Evolutionary conservation across 2,888 invertebrate genomes (phyloP).

Genomic region (Pollenia amentaria): DNA sequence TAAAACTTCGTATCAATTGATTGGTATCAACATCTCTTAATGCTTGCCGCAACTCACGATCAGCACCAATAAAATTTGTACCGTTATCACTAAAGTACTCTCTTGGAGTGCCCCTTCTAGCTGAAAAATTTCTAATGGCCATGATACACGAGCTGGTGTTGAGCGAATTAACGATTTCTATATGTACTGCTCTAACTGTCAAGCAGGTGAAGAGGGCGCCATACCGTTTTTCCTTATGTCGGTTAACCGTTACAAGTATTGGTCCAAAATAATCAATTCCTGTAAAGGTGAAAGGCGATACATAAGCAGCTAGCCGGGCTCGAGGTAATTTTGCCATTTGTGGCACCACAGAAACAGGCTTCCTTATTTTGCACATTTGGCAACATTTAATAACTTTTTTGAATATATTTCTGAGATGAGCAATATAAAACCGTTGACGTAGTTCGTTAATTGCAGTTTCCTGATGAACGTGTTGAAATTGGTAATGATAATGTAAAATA

Average conservation of each 20-base stretch:
- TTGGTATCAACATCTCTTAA: conserved; percentile 14
- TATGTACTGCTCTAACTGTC: conserved; percentile 49
- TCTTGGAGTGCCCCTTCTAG: conserved; percentile 55
- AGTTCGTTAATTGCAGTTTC: too few relatives aligned
- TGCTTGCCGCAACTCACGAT: conserved; percentile 35
- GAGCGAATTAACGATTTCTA: conserved; percentile 50
- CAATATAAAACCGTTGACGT: too few relatives aligned
- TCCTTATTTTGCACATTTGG: conserved; percentile 57
- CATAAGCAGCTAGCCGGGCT: conserved; percentile 37
- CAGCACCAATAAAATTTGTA: conserved; percentile 64
- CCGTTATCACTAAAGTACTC: conserved; percentile 70
- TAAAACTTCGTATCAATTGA: conserved; percentile 20
- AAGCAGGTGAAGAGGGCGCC: conserved; percentile 42
- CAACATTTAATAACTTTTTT: too few relatives aligned
- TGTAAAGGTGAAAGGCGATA: conserved; percentile 25
- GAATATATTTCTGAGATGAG: too few relatives aligned
- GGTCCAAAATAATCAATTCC: too few relatives aligned
- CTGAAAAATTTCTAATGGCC: conserved; percentile 57
- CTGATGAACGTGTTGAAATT: too few relatives aligned
- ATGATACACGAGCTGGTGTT: conserved; percentile 64
- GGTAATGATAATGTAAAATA: conserved; percentile 33
- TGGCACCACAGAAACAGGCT: conserved; percentile 33
- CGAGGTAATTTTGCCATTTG: conserved; percentile 58
- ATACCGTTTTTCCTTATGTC: background rate
- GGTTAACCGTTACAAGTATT: too few relatives aligned